Evolutionary conservation across 2,113 vertebrate genomes (phyloP), one percentile per base, ranked within the genome.

Genomic region (Fulica atra): DNA sequence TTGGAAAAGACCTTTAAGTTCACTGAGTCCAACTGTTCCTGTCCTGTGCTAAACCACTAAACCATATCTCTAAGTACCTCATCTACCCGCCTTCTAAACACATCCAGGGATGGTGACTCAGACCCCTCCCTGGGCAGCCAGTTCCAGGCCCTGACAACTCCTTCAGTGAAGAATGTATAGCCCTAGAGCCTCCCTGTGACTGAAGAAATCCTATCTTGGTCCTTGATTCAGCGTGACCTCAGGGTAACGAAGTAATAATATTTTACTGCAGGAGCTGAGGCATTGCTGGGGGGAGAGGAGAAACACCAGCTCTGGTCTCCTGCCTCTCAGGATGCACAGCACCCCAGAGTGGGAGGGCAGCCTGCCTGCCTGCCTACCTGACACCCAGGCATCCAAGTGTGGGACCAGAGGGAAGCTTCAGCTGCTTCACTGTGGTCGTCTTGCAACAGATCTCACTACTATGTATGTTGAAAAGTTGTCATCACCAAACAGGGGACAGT

Each of bases 301-400:
- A 82, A 87, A 53, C 16, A 11, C 9, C 2, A 7, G 68, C 46
- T 44, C 59, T 23, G n/a, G 51, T 12, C 28, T 35, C 14, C 44
- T 28, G 42, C 42, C 26, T 11, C 51, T 46, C 50, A 5, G 2
- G 0, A 2, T 13, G 25, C n/a, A 29, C 38, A 61, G 46, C 19
- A 9, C 19, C 31, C 25, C 13, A 5, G 42, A 11, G 28, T 17
- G 6, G 11, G 7, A 21, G 28, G 24, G 50, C 57, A 29, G 48
- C 18, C 51, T 36, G 25, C 38, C 44, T 36, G 25, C 38, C 64
- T 56, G 65, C 9, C 68, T 53, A 77, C 42, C 74, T 74, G 19
- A 24, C 25, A 40, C 20, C 36, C 13, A 0, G 29, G 51, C 23
- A 38, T 8, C 40, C 53, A 24, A 0, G 2, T 5, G 2, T 23